These are phyloP conservation scores for Rhabdophis nuchalis DNA, from an alignment of 2,797 vertebrate species.

Conservation along the genomic window DNA sequence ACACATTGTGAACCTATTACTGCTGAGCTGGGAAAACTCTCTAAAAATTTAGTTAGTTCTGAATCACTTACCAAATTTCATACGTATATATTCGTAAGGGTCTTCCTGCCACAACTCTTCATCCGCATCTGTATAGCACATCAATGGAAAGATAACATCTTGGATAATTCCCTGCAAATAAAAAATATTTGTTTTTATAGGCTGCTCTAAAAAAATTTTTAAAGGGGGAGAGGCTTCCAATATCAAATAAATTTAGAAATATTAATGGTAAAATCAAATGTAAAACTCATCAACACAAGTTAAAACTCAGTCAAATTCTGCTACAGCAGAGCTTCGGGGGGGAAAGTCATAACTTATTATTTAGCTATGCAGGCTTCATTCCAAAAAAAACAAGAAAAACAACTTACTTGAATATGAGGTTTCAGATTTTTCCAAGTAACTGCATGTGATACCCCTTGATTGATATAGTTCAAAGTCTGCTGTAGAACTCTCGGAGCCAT, in stretches of 20 bases:
- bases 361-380: conserved; percentile 7
- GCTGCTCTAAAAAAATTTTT: background rate
- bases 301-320: background rate
- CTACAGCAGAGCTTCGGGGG: background rate
- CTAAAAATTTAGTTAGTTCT: background rate
- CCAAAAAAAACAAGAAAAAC: background rate
- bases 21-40: accelerated
- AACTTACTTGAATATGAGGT: conserved; percentile 92
- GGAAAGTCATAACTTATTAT: background rate
- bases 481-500: conserved; percentile 97
- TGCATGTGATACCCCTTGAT: conserved; percentile 97
- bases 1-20: background rate
- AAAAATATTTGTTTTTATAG: background rate
- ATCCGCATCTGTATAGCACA: conserved; percentile 99
- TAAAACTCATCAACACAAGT: background rate
- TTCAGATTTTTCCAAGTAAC: conserved; percentile 98
- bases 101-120: conserved; percentile 99
- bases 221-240: background rate
- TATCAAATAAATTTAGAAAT: background rate
- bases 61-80: conserved; percentile 90
- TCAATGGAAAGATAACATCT: conserved; percentile 99
- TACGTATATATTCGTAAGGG: conserved; percentile 98
- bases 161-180: conserved; percentile 92
- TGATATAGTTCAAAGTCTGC: conserved; percentile 97
- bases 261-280: background rate